Conservation (phyloP, 2,888 invertebrate species). For the Chromoteleia sp. region DNA sequence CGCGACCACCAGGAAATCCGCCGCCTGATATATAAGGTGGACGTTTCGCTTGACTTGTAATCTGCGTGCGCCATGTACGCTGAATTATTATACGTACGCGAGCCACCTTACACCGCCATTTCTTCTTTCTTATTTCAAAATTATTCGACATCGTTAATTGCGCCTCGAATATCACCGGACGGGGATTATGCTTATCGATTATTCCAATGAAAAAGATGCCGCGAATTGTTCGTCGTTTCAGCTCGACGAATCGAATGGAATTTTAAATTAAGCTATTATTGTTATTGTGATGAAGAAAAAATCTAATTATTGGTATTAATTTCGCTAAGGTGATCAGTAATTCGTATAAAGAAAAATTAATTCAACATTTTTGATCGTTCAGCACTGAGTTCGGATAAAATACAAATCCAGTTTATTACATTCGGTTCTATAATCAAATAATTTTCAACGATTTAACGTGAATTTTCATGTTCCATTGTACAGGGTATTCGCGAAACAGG, state of each 20-base stretch:
- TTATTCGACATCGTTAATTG: slow-evolving; percentile 56
- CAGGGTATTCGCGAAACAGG: too few species aligned
- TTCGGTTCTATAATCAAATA: too few species aligned
- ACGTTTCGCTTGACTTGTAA: slow-evolving; percentile 62
- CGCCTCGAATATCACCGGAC: slow-evolving; percentile 26
- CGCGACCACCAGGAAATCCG: slow-evolving; percentile 67
- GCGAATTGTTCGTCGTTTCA: slow-evolving; percentile 34
- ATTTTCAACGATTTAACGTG: too few species aligned
- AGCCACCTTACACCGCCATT: slow-evolving; percentile 48
- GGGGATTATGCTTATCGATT: slow-evolving; percentile 45
- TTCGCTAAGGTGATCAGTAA: too few species aligned
- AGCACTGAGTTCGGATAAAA: too few species aligned
- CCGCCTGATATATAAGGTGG: slow-evolving; percentile 58
- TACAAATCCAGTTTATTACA: too few species aligned
- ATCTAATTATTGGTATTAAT: too few species aligned
- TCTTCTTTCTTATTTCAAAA: slow-evolving; percentile 47
- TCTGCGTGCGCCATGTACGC: slow-evolving; percentile 56
- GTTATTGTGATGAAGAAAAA: not conserved
- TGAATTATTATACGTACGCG: slow-evolving; percentile 55
- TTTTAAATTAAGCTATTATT: not conserved
- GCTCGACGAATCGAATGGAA: slow-evolving; percentile 5
- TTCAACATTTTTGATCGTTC: too few species aligned
- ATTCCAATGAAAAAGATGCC: slow-evolving; percentile 47
- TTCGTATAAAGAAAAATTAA: too few species aligned
- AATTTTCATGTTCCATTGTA: too few species aligned